Percentiles rank a stretch among this genome's conserved stretches.
Conservation (phyloP, 2,888 invertebrate genomes). For the Marasmarcha lunaedactyla region DNA sequence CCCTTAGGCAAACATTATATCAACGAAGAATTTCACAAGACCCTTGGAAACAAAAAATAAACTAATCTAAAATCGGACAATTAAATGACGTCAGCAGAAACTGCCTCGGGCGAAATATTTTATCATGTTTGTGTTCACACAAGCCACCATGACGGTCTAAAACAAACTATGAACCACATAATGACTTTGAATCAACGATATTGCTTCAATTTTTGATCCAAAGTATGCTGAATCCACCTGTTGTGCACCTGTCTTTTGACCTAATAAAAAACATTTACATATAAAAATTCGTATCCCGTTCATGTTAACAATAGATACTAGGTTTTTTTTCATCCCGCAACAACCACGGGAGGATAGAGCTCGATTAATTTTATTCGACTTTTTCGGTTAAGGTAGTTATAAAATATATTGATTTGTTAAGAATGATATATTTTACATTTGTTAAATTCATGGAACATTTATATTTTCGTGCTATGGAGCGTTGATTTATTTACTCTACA, state of each 20-base stretch:
- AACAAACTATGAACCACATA: conserved; percentile 47
- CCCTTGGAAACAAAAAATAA: conserved; percentile 33
- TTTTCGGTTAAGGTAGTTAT: neutral
- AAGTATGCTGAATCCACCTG: conserved; percentile 29
- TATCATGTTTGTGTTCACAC: conserved; percentile 35
- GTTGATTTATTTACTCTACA: too few relatives aligned
- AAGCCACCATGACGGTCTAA: conserved; percentile 51
- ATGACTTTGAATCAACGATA: conserved; percentile 21
- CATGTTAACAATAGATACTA: conserved; percentile 32
- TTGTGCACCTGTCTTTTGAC: conserved; percentile 41
- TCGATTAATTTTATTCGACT: neutral
- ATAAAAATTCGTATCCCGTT: conserved; percentile 27
- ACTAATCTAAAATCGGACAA: conserved; percentile 44
- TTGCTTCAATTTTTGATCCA: neutral
- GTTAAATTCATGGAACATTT: too few relatives aligned
- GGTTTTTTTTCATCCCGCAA: conserved; percentile 10
- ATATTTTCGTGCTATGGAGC: too few relatives aligned
- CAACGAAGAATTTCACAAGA: conserved; percentile 40
- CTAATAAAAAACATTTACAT: conserved; percentile 22
- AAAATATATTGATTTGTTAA: too few relatives aligned
- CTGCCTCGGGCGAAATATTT: conserved; percentile 31
- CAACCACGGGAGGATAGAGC: conserved; percentile 7
- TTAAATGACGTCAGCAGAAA: conserved; percentile 59
- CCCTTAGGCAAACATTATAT: conserved; percentile 39
- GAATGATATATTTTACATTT: too few relatives aligned